Conservation (phyloP, 2,113 vertebrate species). For the Nymphicus hollandicus region DNA sequence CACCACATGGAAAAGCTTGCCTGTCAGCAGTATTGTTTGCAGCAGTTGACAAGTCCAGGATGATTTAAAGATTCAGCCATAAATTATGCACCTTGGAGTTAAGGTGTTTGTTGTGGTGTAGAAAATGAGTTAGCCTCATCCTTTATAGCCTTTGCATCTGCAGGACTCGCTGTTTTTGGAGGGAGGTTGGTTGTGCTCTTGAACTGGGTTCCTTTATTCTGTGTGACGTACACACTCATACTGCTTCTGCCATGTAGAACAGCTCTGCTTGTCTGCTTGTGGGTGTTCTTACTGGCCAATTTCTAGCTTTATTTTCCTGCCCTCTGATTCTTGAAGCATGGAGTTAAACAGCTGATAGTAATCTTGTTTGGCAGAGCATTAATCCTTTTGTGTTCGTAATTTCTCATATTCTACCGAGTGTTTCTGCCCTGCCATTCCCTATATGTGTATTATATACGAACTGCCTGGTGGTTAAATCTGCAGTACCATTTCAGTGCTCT, state of each 20-base stretch:
- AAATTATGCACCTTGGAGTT: background rate
- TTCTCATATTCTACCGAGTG: background rate
- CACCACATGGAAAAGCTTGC: background rate
- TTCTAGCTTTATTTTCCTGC: background rate
- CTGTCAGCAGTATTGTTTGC: background rate
- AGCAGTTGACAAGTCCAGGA: background rate
- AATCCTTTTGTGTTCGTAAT: background rate
- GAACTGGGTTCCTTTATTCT: background rate
- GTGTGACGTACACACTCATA: background rate
- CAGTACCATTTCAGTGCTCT: background rate
- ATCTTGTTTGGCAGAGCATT: background rate
- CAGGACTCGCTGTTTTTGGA: background rate
- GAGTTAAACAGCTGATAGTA: background rate
- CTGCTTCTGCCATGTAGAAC: background rate
- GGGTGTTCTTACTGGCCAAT: background rate
- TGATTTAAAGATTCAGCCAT: background rate
- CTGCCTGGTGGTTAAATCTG: background rate
- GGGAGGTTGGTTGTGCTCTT: background rate
- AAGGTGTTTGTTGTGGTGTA: background rate
- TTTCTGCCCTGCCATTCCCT: background rate
- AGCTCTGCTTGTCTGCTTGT: background rate
- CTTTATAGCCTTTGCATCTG: background rate
- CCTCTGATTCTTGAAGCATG: background rate
- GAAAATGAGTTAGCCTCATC: background rate
- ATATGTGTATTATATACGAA: fast-evolving